phyloP scores from a whole-genome alignment of 2,113 vertebrate species.

The Grammomys surdaster region DNA sequence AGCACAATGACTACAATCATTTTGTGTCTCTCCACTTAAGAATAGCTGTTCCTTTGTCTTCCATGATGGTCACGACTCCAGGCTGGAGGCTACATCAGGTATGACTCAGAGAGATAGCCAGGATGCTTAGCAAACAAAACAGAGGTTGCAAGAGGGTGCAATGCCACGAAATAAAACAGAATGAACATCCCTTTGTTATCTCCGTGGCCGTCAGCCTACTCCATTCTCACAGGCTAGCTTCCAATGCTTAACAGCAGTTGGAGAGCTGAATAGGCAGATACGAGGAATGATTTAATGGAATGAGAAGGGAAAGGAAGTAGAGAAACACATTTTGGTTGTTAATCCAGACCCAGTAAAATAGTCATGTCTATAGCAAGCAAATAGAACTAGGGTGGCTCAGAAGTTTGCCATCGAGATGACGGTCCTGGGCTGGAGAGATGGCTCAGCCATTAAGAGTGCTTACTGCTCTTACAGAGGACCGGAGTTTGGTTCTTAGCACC shows the following conservation, averaged over 20 bases:
- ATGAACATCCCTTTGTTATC: slow-evolving; percentile 76
- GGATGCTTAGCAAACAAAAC: slow-evolving; percentile 74
- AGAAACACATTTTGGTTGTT: not conserved
- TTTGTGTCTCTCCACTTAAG: slow-evolving; percentile 43
- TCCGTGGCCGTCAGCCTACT: slow-evolving; percentile 74
- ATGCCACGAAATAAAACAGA: slow-evolving; percentile 74
- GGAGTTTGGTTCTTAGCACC: not conserved
- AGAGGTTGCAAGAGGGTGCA: slow-evolving; percentile 67
- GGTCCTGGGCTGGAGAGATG: not conserved
- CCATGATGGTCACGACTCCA: slow-evolving; percentile 57
- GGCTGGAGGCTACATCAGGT: slow-evolving; percentile 66
- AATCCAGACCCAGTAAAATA: slow-evolving; percentile 68
- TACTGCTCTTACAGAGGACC: not conserved
- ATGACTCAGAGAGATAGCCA: slow-evolving; percentile 78
- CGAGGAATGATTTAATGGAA: slow-evolving; percentile 54
- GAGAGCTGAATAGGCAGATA: slow-evolving; percentile 68
- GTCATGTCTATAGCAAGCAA: slow-evolving; percentile 45
- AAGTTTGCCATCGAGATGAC: slow-evolving; percentile 54
- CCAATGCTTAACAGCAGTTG: slow-evolving; percentile 58
- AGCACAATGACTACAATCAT: not conserved
- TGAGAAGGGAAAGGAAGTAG: not conserved
- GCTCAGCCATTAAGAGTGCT: not conserved
- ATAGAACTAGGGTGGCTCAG: slow-evolving; percentile 36
- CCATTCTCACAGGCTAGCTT: slow-evolving; percentile 65
- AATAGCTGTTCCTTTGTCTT: slow-evolving; percentile 72